A percentile compares a stretch with the other conserved stretches of the same genome.
Conservation (phyloP, 1,140 invertebrate species). For the Bombus impatiens region DNA sequence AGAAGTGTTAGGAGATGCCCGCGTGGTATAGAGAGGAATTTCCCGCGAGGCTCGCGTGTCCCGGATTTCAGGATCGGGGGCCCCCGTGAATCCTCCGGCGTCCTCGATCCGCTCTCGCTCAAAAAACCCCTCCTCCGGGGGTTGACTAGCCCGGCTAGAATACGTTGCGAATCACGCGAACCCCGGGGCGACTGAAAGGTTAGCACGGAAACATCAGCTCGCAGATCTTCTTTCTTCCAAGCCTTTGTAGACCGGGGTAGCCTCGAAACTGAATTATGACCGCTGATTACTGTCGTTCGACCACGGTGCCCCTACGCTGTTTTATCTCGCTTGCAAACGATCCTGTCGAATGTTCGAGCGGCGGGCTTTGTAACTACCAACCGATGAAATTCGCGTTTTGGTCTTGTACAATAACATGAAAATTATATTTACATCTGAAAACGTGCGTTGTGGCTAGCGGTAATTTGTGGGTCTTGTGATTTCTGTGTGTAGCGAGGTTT, state of each 20-base stretch:
- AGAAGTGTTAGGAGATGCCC: slow-evolving; percentile 66
- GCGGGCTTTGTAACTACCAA: neutral
- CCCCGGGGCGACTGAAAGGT: slow-evolving; percentile 59
- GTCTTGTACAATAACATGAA: neutral
- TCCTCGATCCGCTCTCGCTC: slow-evolving; percentile 69
- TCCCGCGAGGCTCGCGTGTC: slow-evolving; percentile 82
- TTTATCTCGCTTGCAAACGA: slow-evolving; percentile 2
- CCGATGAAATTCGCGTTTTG: neutral
- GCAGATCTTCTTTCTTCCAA: slow-evolving; percentile 48
- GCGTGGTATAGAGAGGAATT: slow-evolving; percentile 73
- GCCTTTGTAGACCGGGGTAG: slow-evolving; percentile 4
- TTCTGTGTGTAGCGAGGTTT: no score
- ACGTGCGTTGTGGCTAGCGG: neutral
- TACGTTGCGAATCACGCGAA: slow-evolving; percentile 76
- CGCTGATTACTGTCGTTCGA: slow-evolving; percentile 41
- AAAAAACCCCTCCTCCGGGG: slow-evolving; percentile 57
- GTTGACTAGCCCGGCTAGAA: slow-evolving; percentile 72
- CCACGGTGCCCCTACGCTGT: neutral
- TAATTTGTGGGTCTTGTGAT: neutral
- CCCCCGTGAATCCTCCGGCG: slow-evolving; percentile 75
- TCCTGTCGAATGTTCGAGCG: neutral
- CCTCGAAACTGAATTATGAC: slow-evolving; percentile 50
- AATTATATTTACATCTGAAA: neutral
- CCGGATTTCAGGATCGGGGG: slow-evolving; percentile 80
- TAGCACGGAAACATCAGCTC: slow-evolving; percentile 66